phyloP scores from a whole-genome alignment of 1,140 invertebrate species.

The Andricus grossulariae region DNA sequence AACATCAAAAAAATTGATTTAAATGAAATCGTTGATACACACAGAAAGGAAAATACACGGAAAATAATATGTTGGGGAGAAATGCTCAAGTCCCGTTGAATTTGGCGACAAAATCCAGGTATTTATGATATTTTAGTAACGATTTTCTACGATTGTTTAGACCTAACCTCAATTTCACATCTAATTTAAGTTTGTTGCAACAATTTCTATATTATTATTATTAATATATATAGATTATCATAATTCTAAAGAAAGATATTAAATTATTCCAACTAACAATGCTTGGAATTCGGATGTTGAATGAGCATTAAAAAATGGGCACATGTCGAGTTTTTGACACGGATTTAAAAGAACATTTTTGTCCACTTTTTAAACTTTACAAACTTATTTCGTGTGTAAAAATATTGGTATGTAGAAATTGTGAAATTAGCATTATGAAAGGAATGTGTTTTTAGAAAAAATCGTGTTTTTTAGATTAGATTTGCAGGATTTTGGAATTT shows the following conservation, averaged over 20 bases:
- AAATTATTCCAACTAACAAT: slow-evolving; percentile 10
- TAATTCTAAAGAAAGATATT: background rate
- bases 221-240: too few relatives aligned
- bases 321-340: background rate
- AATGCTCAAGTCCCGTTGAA: slow-evolving; percentile 46
- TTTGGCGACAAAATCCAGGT: slow-evolving; percentile 60
- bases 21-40: too few relatives aligned
- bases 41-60: background rate
- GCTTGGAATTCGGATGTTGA: background rate
- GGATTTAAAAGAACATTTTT: background rate
- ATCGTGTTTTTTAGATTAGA: too few relatives aligned
- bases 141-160: slow-evolving; percentile 7
- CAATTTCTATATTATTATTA: too few relatives aligned
- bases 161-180: too few relatives aligned
- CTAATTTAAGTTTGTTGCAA: too few relatives aligned
- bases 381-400: background rate
- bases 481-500: too few relatives aligned
- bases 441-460: too few relatives aligned
- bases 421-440: too few relatives aligned
- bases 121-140: slow-evolving; percentile 33
- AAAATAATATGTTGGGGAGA: slow-evolving; percentile 53
- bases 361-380: background rate
- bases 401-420: too few relatives aligned
- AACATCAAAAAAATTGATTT: too few relatives aligned
- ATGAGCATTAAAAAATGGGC: background rate